Evolutionary conservation across 2,113 vertebrate genomes (phyloP).

Genomic region (Mormyrus lacerda): DNA sequence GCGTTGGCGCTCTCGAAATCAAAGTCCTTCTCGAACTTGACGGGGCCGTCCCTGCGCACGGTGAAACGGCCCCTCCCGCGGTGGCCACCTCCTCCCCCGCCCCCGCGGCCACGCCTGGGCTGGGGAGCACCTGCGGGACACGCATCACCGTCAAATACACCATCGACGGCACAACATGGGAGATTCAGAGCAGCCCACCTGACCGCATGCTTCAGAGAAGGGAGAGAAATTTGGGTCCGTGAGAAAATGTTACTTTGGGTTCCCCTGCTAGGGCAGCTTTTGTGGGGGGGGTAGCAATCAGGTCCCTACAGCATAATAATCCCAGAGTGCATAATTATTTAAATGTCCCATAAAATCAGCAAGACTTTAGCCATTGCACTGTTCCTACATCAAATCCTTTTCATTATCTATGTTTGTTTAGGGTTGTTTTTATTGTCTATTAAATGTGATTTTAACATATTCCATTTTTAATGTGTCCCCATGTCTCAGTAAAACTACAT

Average conservation of each 20-base stretch:
- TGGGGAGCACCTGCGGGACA: slow-evolving; percentile 53
- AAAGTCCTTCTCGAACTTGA: slow-evolving; percentile 99
- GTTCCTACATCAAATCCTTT: no score
- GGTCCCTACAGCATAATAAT: background rate
- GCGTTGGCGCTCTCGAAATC: slow-evolving; percentile 98
- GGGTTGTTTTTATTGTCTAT: background rate
- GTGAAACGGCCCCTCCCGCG: slow-evolving; percentile 83
- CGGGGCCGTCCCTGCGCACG: slow-evolving; percentile 78
- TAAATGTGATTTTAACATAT: background rate
- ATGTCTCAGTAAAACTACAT: background rate
- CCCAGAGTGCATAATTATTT: background rate
- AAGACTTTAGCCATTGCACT: background rate
- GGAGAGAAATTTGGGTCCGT: background rate
- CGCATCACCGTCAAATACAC: background rate
- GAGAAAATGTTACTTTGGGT: background rate
- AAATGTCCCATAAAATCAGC: background rate
- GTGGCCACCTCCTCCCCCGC: slow-evolving; percentile 60
- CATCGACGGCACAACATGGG: background rate
- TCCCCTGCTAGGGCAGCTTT: background rate
- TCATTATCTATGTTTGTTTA: background rate
- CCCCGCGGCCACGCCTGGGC: slow-evolving; percentile 73
- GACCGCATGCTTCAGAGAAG: background rate
- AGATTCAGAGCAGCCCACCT: background rate
- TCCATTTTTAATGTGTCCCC: background rate
- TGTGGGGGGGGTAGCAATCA: background rate